phyloP scores from a whole-genome alignment of 1,140 invertebrate species.

The Temnothorax nylanderi region DNA sequence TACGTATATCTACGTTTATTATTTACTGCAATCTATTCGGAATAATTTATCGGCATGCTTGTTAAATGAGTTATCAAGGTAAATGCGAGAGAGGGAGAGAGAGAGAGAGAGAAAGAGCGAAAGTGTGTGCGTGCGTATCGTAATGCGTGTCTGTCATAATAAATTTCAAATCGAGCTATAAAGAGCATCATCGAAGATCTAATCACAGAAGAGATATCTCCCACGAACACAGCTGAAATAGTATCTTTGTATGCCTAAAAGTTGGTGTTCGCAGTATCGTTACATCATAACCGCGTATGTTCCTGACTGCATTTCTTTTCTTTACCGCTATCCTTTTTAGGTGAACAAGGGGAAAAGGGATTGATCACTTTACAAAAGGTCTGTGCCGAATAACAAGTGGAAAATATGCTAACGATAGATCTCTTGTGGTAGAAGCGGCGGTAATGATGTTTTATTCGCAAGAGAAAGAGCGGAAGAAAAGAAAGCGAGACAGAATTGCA shows the following conservation, averaged over 20 bases:
- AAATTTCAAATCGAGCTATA: conserved; percentile 32
- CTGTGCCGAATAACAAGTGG: conserved; percentile 1
- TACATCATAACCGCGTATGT: conserved; percentile 33
- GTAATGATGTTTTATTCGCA: conserved; percentile 27
- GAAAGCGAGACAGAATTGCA: neutral
- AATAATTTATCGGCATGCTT: conserved; percentile 23
- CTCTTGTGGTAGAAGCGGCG: neutral
- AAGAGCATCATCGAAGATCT: conserved; percentile 31
- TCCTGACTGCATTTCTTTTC: conserved; percentile 52
- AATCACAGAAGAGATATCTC: neutral
- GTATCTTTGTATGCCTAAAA: conserved; percentile 45
- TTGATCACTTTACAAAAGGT: conserved; percentile 19
- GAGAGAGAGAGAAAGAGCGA: neutral
- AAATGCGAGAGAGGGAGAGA: neutral
- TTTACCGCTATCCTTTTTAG: conserved; percentile 27
- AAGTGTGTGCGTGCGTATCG: neutral
- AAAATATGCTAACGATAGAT: conserved; percentile 18
- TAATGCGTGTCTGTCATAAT: neutral
- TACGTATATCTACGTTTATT: conserved; percentile 32
- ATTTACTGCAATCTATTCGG: neutral
- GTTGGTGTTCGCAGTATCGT: conserved; percentile 20
- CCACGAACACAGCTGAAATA: neutral
- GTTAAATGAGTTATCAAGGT: conserved; percentile 5
- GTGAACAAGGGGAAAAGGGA: neutral
- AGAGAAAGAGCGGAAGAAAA: neutral